These are phyloP conservation scores for Battus philenor DNA, from an alignment of 1,140 invertebrate species.

Conservation along the genomic window DNA sequence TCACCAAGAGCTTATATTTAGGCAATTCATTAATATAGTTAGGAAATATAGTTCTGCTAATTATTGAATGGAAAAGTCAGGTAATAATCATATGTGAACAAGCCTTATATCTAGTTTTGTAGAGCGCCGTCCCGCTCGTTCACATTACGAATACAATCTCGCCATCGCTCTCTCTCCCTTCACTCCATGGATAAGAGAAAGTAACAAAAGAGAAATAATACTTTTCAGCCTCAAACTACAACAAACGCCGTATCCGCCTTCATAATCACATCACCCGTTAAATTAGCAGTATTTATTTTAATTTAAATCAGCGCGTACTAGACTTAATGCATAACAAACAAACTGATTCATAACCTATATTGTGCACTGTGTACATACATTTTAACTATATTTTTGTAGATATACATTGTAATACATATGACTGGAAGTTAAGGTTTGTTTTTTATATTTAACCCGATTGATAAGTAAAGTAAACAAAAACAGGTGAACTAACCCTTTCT, in stretches of 20 bases:
- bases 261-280: slow-evolving; percentile 22
- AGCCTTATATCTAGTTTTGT: slow-evolving; percentile 35
- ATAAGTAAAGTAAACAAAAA: slow-evolving; percentile 61
- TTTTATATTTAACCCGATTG: slow-evolving; percentile 10
- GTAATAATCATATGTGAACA: slow-evolving; percentile 23
- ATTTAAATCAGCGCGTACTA: background rate
- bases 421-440: slow-evolving; percentile 8
- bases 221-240: slow-evolving; percentile 50
- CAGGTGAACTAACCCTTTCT: slow-evolving; percentile 72
- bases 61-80: slow-evolving; percentile 13
- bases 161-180: slow-evolving; percentile 58
- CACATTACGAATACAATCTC: slow-evolving; percentile 22
- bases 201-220: slow-evolving; percentile 71
- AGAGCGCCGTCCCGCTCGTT: slow-evolving; percentile 49
- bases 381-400: background rate
- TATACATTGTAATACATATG: background rate
- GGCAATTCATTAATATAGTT: too few species aligned
- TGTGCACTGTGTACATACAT: slow-evolving; percentile 12
- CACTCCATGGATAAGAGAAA: slow-evolving; percentile 70
- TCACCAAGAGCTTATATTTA: too few species aligned
- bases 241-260: slow-evolving; percentile 34
- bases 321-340: slow-evolving; percentile 36
- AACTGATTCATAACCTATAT: slow-evolving; percentile 40
- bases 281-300: too few species aligned
- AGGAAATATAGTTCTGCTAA: slow-evolving; percentile 10